Evolutionary conservation across 2,888 invertebrate genomes (phyloP).

Genomic region (Sphinx pinastri): DNA sequence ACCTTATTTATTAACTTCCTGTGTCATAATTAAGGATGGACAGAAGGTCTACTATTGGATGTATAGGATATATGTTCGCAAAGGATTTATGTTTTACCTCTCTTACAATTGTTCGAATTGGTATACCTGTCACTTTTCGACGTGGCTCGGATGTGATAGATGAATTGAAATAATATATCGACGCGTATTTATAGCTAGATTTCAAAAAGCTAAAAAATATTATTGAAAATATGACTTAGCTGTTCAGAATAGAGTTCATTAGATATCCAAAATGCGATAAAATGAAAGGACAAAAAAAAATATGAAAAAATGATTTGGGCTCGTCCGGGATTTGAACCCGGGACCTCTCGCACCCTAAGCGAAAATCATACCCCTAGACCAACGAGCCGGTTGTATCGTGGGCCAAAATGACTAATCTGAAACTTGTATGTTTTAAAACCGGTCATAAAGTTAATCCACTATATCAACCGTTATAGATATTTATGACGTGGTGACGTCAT

Average conservation of each 20-base stretch:
- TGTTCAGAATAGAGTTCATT: no score
- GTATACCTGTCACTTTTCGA: neutral
- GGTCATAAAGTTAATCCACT: neutral
- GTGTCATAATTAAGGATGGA: neutral
- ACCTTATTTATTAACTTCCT: constrained; percentile 19
- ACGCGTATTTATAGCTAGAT: no score
- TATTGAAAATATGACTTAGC: no score
- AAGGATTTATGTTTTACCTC: neutral
- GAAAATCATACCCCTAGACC: constrained; percentile 85
- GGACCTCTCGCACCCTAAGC: constrained; percentile 85
- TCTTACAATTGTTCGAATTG: neutral
- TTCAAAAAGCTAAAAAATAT: no score
- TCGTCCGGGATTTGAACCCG: constrained; percentile 85
- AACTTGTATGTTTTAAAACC: neutral
- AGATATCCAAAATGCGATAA: no score
- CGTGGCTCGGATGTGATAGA: neutral
- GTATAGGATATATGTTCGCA: no score
- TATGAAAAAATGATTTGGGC: constrained; percentile 57
- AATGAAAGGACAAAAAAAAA: no score
- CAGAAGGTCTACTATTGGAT: neutral
- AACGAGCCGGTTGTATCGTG: constrained; percentile 67
- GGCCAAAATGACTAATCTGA: neutral
- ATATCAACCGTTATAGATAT: neutral
- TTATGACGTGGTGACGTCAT: neutral
- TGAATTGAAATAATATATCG: no score